A percentile compares a stretch with the other conserved stretches of the same genome.
phyloP scores from a whole-genome alignment of 2,113 vertebrate genomes.

The Ptychochromis oligacanthus region DNA sequence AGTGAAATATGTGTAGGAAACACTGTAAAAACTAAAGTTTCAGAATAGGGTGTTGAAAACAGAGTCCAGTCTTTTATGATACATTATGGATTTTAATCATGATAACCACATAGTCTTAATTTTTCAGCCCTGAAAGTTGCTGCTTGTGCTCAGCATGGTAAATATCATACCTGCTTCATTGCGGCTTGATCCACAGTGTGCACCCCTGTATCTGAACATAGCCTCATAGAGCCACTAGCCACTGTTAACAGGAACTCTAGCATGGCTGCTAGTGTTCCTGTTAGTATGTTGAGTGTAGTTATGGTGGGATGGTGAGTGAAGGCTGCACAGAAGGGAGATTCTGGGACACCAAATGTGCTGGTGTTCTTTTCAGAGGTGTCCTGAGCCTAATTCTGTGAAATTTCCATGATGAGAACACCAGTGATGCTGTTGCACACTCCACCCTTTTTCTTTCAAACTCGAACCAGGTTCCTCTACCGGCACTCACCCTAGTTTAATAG shows the following conservation, averaged over 20 bases:
- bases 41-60: too few relatives aligned
- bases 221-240: neutral
- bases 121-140: too few relatives aligned
- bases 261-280: neutral
- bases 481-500: conserved; percentile 41
- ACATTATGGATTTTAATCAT: too few relatives aligned
- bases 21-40: too few relatives aligned
- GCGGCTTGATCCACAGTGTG: accelerated
- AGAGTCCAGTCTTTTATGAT: neutral
- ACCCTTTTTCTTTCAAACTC: conserved; percentile 13
- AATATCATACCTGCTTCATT: neutral
- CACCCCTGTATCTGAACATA: neutral
- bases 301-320: neutral
- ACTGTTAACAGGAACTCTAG: neutral
- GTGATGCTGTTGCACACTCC: conserved; percentile 13
- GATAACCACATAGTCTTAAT: too few relatives aligned
- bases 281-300: neutral
- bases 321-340: conserved; percentile 26
- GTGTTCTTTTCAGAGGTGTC: conserved; percentile 11
- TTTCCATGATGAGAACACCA: conserved; percentile 23
- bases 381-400: conserved; percentile 19
- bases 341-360: conserved; percentile 27
- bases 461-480: conserved; percentile 40
- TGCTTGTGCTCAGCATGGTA: too few relatives aligned
- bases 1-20: too few relatives aligned